These are phyloP conservation scores for Protosalanx chinensis DNA, from an alignment of 2,797 vertebrate genomes.

Conservation along the genomic window DNA sequence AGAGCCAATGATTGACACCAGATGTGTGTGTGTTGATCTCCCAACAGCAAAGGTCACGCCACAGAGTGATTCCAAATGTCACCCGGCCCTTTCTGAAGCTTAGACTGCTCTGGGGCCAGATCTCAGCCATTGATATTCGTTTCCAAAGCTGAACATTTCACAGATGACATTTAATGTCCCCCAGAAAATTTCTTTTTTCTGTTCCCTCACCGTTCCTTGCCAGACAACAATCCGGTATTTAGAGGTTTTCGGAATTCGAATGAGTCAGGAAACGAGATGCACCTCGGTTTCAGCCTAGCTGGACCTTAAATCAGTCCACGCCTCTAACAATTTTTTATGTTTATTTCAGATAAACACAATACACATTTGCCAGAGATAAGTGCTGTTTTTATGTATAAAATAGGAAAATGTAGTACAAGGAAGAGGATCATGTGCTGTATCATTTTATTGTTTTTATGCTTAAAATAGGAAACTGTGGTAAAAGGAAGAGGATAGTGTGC, in stretches of 20 bases:
- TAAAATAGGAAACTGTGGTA: too few relatives aligned
- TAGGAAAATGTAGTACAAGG: too few relatives aligned
- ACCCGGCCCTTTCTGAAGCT: constrained; percentile 63
- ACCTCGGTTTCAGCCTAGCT: not conserved
- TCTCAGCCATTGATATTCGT: constrained; percentile 53
- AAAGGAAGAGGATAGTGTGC: too few relatives aligned
- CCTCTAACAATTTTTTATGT: too few relatives aligned
- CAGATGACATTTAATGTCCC: constrained; percentile 47
- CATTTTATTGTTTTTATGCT: too few relatives aligned
- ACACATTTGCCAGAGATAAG: too few relatives aligned
- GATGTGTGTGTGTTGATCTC: constrained; percentile 61
- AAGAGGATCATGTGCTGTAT: too few relatives aligned
- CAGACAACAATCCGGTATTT: not conserved
- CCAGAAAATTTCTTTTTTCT: constrained; percentile 36
- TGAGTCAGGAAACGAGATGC: not conserved
- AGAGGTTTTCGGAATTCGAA: constrained; percentile 8
- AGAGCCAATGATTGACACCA: constrained; percentile 58
- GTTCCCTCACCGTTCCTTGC: not conserved
- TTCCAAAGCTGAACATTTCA: constrained; percentile 56
- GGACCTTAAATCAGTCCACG: too few relatives aligned
- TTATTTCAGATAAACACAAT: too few relatives aligned
- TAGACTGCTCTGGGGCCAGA: constrained; percentile 37
- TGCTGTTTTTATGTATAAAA: too few relatives aligned
- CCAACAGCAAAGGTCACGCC: constrained; percentile 66
- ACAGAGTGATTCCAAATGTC: constrained; percentile 71